phyloP scores from a whole-genome alignment of 2,797 vertebrate species.

The Mormyrops boulengeri region DNA sequence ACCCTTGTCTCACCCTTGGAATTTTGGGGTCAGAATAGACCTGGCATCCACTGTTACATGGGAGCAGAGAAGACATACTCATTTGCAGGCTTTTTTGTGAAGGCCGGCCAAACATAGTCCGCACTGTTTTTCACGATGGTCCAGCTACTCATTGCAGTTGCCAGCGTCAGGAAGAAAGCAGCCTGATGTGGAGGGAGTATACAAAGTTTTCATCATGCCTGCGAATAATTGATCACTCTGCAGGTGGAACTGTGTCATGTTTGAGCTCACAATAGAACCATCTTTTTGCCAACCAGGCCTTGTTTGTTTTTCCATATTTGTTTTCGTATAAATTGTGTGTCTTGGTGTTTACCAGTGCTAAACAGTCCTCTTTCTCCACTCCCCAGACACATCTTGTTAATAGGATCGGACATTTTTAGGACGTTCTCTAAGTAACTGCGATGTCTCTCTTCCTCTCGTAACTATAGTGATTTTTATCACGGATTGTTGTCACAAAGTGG shows the following conservation, averaged over 20 bases:
- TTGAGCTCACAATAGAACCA: not conserved
- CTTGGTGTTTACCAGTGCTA: not conserved
- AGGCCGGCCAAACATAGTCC: not conserved
- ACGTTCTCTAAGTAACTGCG: not conserved
- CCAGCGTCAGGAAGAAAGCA: not conserved
- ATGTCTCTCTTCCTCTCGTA: not conserved
- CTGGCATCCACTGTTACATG: not conserved
- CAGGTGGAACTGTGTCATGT: not conserved
- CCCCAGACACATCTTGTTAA: not conserved
- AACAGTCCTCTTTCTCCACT: not conserved
- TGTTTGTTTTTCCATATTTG: not conserved
- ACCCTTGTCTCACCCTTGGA: not conserved
- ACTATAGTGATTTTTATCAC: not conserved
- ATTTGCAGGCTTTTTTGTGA: not conserved
- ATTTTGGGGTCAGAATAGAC: not conserved
- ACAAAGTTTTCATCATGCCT: not conserved
- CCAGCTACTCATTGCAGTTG: not conserved
- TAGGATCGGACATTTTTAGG: constrained; percentile 1
- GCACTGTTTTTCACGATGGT: not conserved
- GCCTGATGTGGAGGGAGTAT: not conserved
- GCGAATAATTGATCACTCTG: not conserved
- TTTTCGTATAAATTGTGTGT: not conserved
- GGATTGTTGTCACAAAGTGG: not conserved
- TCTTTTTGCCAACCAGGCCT: not conserved
- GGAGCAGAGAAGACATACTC: not conserved